phyloP scores from a whole-genome alignment of 2,888 invertebrate species.

The Phragmatobia fuliginosa region DNA sequence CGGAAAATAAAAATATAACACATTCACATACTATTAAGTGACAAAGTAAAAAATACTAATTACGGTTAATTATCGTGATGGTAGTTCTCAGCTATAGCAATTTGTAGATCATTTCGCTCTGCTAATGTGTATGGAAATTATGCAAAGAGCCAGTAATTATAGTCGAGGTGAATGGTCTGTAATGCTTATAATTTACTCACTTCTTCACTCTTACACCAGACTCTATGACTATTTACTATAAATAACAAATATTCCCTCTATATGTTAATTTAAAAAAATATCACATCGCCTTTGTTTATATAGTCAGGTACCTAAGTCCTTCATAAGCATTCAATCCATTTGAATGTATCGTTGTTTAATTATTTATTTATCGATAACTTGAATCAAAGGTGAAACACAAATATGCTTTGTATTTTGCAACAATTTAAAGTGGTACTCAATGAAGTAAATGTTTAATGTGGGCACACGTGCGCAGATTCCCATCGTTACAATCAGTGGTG shows the following conservation, averaged over 20 bases:
- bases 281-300: slow-evolving; percentile 21
- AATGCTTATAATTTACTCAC: slow-evolving; percentile 71
- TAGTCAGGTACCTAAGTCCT: slow-evolving; percentile 20
- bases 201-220: slow-evolving; percentile 63
- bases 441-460: slow-evolving; percentile 76
- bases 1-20: slow-evolving; percentile 12
- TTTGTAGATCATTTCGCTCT: slow-evolving; percentile 80
- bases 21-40: slow-evolving; percentile 58
- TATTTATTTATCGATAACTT: slow-evolving; percentile 55
- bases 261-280: slow-evolving; percentile 4
- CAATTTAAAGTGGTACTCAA: slow-evolving; percentile 59
- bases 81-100: slow-evolving; percentile 73
- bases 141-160: slow-evolving; percentile 80
- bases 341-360: slow-evolving; percentile 60
- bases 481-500: slow-evolving; percentile 74
- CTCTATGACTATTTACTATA: slow-evolving; percentile 32
- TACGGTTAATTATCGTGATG: slow-evolving; percentile 74
- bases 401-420: slow-evolving; percentile 74
- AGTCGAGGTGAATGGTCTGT: slow-evolving; percentile 75
- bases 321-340: slow-evolving; percentile 41
- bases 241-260: slow-evolving; percentile 21
- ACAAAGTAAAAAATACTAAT: slow-evolving; percentile 76
- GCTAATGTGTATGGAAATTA: slow-evolving; percentile 83
- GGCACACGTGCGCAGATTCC: slow-evolving; percentile 76
- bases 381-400: slow-evolving; percentile 61